Evolutionary conservation across 2,888 invertebrate genomes (phyloP).

Genomic region (Magallana nippona): DNA sequence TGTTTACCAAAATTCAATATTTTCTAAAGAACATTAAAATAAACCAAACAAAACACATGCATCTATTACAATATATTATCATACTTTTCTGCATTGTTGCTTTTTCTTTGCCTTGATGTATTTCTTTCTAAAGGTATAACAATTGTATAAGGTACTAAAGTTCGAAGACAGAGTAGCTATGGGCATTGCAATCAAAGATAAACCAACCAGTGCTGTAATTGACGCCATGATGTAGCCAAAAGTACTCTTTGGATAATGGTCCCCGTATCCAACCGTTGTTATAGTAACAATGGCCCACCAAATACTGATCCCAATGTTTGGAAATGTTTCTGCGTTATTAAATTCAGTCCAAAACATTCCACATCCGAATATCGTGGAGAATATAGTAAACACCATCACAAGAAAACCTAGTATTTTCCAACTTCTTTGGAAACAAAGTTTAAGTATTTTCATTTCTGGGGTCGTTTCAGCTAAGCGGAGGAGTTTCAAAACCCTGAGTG

Average conservation of each 20-base stretch:
- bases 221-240: slow-evolving; percentile 35
- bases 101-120: not conserved
- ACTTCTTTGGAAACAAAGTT: slow-evolving; percentile 18
- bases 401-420: not conserved
- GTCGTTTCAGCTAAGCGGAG: slow-evolving; percentile 13
- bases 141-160: slow-evolving; percentile 40
- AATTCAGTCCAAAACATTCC: slow-evolving; percentile 32
- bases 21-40: no score
- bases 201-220: slow-evolving; percentile 28
- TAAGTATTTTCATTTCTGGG: slow-evolving; percentile 4
- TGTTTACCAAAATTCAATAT: no score
- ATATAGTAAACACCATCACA: not conserved
- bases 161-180: slow-evolving; percentile 40
- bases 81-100: no score
- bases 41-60: no score
- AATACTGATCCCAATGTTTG: slow-evolving; percentile 9
- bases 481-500: not conserved
- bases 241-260: slow-evolving; percentile 14
- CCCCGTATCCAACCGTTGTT: slow-evolving; percentile 44
- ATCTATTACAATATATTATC: no score
- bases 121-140: slow-evolving; percentile 11
- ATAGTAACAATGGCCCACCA: slow-evolving; percentile 47
- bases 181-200: slow-evolving; percentile 41
- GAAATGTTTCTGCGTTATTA: not conserved
- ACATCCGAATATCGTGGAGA: slow-evolving; percentile 17